Base-by-base conservation (phyloP, 2,113 vertebrate genomes). In the Calyptommatus sinebrachiatus region DNA sequence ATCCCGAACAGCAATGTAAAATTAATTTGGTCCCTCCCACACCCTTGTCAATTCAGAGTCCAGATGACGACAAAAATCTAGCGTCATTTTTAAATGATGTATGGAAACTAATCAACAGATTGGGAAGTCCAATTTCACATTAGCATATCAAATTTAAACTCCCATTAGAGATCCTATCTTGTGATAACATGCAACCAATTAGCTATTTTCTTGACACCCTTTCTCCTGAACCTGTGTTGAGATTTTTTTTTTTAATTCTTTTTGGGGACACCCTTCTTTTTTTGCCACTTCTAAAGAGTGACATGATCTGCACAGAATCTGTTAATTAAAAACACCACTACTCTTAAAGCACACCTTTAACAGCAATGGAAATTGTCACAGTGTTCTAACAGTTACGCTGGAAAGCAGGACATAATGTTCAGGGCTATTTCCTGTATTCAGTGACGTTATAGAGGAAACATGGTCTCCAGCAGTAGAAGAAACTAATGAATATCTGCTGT, bases 141-240 rank as follows among this genome's bases (percentile, higher is more conserved):
- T 31, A 81, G 76, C 76, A 87, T 29, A 71, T 82, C 85, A 90
- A 82, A 80, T 82, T 85, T 77, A 90, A 94, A 80, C 90, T 87
- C 87, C 86, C 91, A 94, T 83, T 81, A 73, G 76, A 75, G 88
- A 92, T 87, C 89, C 83, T 88, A 89, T 86, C 84, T 88, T 85
- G 88, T 87, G 77, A 92, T 73, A 85, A 73, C n/a, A 66, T 28
- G 65, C 73, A 85, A 88, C 41, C 84, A 88, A 88, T 85, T 90
- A 78, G 87, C 79, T 78, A 85, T 88, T 65, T 74, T 89, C 60
- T 46, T 88, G 85, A 85, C 87, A 83, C 76, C 84, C 82, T 91
- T 88, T 83, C 81, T 85, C 68, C 60, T 86, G 84, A 89, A 83
- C 87, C 84, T 31, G 70, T 87, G 86, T 83, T 82, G 24, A 83